A percentile compares a stretch with the other conserved stretches of the same genome.
These are phyloP conservation scores for Cryptoprocta ferox DNA, from an alignment of 2,797 vertebrate species.

Conservation along the genomic window DNA sequence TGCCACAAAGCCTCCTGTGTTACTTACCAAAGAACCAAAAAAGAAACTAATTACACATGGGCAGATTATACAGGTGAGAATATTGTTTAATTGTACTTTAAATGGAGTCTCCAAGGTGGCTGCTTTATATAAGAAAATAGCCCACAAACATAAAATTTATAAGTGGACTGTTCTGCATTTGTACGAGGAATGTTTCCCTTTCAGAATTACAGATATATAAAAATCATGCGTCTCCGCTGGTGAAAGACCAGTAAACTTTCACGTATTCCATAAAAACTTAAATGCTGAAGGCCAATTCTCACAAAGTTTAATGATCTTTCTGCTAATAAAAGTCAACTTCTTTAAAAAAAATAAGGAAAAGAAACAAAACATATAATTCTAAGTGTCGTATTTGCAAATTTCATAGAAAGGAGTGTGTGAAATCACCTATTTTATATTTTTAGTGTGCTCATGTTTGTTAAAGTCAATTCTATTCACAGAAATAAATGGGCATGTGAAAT, in stretches of 20 bases:
- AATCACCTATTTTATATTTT: constrained; percentile 36
- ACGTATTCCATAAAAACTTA: constrained; percentile 50
- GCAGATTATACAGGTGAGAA: neutral
- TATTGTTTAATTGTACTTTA: neutral
- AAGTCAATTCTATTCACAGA: neutral
- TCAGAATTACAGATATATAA: constrained; percentile 54
- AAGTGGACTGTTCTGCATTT: constrained; percentile 25
- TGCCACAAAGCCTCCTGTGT: neutral
- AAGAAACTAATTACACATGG: constrained; percentile 26
- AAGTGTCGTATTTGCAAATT: neutral
- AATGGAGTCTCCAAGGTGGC: neutral
- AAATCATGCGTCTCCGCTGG: constrained; percentile 28
- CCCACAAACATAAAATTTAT: constrained; percentile 16
- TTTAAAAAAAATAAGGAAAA: constrained; percentile 4
- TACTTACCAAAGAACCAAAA: constrained; percentile 46
- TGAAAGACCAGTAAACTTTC: constrained; percentile 13
- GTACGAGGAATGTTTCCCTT: constrained; percentile 45
- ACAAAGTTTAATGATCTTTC: constrained; percentile 63
- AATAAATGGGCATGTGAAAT: constrained; percentile 13
- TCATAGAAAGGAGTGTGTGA: neutral
- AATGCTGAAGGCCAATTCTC: constrained; percentile 41
- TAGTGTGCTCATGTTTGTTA: constrained; percentile 8
- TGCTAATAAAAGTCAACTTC: constrained; percentile 42
- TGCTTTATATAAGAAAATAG: constrained; percentile 53
- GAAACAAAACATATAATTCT: constrained; percentile 29